Evolutionary conservation across 2,797 vertebrate species (phyloP).

Genomic region (Botia almorhae): DNA sequence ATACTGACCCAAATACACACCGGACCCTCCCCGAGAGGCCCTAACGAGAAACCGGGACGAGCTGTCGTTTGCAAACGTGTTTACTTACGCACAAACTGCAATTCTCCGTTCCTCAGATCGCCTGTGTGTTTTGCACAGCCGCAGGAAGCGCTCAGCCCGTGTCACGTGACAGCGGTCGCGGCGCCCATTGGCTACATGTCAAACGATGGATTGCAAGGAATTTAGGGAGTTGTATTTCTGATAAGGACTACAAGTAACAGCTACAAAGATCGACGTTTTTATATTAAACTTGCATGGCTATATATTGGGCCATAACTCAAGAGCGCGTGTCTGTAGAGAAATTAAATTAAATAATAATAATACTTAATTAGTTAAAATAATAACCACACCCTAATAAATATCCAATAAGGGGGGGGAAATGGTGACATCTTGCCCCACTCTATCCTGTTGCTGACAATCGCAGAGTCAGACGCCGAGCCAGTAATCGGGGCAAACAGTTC

Average conservation of each 20-base stretch:
- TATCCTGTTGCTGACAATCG: too few relatives aligned
- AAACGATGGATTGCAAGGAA: conserved; percentile 35
- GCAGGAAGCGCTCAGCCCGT: conserved; percentile 59
- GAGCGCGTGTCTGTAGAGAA: too few relatives aligned
- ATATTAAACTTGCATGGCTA: background rate
- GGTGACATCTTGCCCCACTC: too few relatives aligned
- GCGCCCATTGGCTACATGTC: conserved; percentile 60
- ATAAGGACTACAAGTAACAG: background rate
- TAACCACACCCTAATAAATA: too few relatives aligned
- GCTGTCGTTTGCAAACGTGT: conserved; percentile 13
- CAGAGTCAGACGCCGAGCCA: too few relatives aligned
- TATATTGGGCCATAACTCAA: background rate
- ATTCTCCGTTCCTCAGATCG: conserved; percentile 57
- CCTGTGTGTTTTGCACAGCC: conserved; percentile 62
- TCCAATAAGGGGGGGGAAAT: too few relatives aligned
- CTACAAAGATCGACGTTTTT: background rate
- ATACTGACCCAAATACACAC: background rate
- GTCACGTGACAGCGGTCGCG: conserved; percentile 62
- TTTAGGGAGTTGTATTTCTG: conserved; percentile 57
- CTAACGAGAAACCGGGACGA: background rate
- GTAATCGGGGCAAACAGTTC: too few relatives aligned
- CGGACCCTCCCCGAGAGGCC: background rate
- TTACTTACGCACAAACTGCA: conserved; percentile 64
- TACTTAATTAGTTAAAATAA: too few relatives aligned
- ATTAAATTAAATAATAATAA: too few relatives aligned